These are phyloP conservation scores for Synanthedon myopaeformis DNA, from an alignment of 2,888 invertebrate species.

Conservation along the genomic window DNA sequence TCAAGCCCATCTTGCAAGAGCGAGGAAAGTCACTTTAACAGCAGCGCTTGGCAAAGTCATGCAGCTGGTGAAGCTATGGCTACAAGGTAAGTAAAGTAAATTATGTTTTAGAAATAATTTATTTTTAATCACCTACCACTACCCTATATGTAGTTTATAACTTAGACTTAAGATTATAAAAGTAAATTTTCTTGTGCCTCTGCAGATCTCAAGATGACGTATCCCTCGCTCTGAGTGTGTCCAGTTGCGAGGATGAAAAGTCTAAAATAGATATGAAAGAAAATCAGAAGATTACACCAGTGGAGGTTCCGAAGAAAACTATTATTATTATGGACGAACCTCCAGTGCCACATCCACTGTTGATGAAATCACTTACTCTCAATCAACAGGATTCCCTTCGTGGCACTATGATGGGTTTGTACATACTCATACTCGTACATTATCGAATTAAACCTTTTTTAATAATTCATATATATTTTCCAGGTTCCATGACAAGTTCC, in stretches of 20 bases:
- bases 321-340: slow-evolving; percentile 57
- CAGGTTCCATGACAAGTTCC: slow-evolving; percentile 66
- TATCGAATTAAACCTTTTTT: neutral
- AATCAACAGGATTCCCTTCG: slow-evolving; percentile 57
- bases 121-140: too few relatives aligned
- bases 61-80: slow-evolving; percentile 69
- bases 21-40: slow-evolving; percentile 60
- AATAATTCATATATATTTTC: slow-evolving; percentile 2
- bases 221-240: slow-evolving; percentile 59
- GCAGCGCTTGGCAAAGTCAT: slow-evolving; percentile 58
- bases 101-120: too few relatives aligned
- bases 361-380: slow-evolving; percentile 60
- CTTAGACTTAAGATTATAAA: neutral
- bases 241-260: slow-evolving; percentile 64
- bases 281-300: slow-evolving; percentile 18
- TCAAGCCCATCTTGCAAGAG: slow-evolving; percentile 66
- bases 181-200: neutral
- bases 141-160: too few relatives aligned
- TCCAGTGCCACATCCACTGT: slow-evolving; percentile 52
- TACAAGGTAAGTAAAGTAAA: slow-evolving; percentile 34
- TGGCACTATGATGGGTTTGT: slow-evolving; percentile 58
- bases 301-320: slow-evolving; percentile 47
- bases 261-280: slow-evolving; percentile 45
- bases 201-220: slow-evolving; percentile 64
- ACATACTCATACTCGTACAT: neutral